Percentiles rank a stretch among this genome's conserved stretches.
Evolutionary conservation across 2,888 invertebrate species (phyloP).

Genomic region (Dasypolia templi): DNA sequence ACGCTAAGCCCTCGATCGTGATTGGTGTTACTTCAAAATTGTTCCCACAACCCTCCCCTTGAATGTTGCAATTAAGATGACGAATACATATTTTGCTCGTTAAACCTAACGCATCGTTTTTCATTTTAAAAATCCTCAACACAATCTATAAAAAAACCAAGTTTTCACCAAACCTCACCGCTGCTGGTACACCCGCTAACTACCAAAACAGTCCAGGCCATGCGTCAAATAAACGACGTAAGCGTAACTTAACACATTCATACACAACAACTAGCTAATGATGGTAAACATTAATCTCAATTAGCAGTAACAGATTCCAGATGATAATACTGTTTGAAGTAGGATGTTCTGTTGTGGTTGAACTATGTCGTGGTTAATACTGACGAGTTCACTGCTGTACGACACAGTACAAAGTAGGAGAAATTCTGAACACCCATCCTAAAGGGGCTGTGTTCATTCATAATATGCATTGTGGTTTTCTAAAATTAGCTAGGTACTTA

Average conservation of each 20-base stretch:
- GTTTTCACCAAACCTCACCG: no score
- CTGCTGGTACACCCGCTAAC: background rate
- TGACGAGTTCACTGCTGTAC: background rate
- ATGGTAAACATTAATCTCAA: conserved; percentile 68
- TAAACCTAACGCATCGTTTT: no score
- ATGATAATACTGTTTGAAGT: conserved; percentile 16
- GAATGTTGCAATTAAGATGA: no score
- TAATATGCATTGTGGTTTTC: background rate
- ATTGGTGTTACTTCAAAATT: no score
- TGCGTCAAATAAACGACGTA: background rate
- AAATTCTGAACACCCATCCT: background rate
- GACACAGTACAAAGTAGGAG: background rate
- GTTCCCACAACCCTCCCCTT: no score
- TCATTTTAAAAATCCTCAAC: no score
- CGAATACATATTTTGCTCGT: no score
- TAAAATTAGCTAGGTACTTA: background rate
- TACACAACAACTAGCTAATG: background rate
- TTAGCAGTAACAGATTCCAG: conserved; percentile 15
- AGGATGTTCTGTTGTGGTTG: background rate
- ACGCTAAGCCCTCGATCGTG: no score
- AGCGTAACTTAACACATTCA: background rate
- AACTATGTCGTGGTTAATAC: background rate
- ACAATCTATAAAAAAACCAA: no score
- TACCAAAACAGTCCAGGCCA: background rate
- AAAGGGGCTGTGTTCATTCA: background rate